Percentiles rank a stretch among this genome's conserved stretches.
Evolutionary conservation across 2,888 invertebrate genomes (phyloP).

Genomic region (Drosophila setosimentum): DNA sequence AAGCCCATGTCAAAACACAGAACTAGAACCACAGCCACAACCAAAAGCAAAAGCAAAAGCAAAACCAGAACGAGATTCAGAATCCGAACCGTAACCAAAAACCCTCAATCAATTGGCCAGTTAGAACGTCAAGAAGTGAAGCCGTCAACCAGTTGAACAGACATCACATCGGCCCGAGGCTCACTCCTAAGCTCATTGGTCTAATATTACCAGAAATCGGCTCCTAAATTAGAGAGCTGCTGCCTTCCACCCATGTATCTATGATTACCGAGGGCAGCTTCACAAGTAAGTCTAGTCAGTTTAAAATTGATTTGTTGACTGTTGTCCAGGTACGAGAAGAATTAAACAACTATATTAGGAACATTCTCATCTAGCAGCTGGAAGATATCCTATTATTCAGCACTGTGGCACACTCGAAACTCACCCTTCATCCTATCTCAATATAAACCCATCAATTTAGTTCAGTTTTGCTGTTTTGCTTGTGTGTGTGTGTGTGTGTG

Average conservation of each 20-base stretch:
- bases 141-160: constrained; percentile 51
- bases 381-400: background rate
- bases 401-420: background rate
- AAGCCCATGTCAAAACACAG: background rate
- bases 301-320: background rate
- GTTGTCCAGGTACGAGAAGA: background rate
- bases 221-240: constrained; percentile 44
- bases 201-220: constrained; percentile 58
- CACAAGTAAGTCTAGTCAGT: constrained; percentile 2
- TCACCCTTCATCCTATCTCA: background rate
- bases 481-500: background rate
- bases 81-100: constrained; percentile 18
- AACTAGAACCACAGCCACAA: background rate
- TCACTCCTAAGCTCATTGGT: constrained; percentile 42
- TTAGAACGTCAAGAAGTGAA: constrained; percentile 43
- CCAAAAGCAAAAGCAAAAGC: constrained; percentile 1
- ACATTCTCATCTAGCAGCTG: background rate
- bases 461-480: background rate
- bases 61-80: background rate
- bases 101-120: constrained; percentile 55
- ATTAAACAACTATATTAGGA: background rate
- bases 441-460: background rate
- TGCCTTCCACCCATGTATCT: constrained; percentile 5
- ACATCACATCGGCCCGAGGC: constrained; percentile 42
- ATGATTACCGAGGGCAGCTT: constrained; percentile 35